phyloP scores from a whole-genome alignment of 2,113 vertebrate species.

The Amia ocellicauda region DNA sequence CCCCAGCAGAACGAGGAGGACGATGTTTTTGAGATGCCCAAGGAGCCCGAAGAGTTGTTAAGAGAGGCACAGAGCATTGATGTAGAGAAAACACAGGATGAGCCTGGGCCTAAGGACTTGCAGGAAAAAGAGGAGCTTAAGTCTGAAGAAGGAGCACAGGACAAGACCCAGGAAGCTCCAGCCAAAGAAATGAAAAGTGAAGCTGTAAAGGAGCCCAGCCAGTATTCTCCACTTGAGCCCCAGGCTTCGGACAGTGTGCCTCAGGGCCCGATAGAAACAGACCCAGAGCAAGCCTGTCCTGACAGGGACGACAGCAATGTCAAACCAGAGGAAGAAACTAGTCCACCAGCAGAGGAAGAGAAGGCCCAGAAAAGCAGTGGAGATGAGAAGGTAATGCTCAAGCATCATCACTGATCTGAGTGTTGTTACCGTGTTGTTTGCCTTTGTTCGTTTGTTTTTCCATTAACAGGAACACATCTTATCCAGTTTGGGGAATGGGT shows the following conservation, averaged over 20 bases:
- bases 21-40: conserved; percentile 24
- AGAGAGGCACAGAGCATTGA: conserved; percentile 14
- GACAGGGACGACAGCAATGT: not conserved
- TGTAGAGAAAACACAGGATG: not conserved
- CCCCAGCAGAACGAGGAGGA: conserved; percentile 44
- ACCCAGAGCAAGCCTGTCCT: not conserved
- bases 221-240: not conserved
- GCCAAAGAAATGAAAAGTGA: too few species aligned
- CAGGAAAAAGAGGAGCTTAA: conserved; percentile 2
- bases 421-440: too few species aligned
- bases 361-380: conserved; percentile 2
- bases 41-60: conserved; percentile 25
- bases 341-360: not conserved
- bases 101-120: conserved; percentile 16
- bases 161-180: conserved; percentile 2
- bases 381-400: not conserved
- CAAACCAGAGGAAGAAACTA: not conserved
- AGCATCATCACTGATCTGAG: not conserved
- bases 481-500: too few species aligned
- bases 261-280: not conserved
- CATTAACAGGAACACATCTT: too few species aligned
- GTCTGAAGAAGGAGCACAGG: conserved; percentile 5
- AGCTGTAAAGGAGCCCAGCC: too few species aligned
- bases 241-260: not conserved
- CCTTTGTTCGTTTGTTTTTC: too few species aligned